Percentiles rank a stretch among this genome's conserved stretches.
Conservation (phyloP, 1,140 invertebrate species). For the Lasaia peninsularis region DNA sequence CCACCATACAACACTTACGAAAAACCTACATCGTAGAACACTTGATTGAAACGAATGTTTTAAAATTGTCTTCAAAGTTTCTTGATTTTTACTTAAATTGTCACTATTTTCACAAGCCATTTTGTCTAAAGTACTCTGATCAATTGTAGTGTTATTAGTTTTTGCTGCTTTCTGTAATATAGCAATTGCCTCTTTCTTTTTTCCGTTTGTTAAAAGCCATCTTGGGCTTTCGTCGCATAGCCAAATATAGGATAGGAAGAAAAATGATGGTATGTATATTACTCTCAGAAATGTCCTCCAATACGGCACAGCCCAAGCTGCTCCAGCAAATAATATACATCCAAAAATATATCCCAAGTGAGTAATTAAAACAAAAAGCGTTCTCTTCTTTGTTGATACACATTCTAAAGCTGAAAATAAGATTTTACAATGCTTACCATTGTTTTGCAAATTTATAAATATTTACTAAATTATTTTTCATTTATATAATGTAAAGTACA, state of each 20-base stretch:
- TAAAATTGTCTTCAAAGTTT: no score
- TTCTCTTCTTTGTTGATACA: slow-evolving; percentile 43
- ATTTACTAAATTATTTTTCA: no score
- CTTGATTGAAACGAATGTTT: slow-evolving; percentile 45
- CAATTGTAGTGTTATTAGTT: slow-evolving; percentile 43
- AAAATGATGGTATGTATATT: slow-evolving; percentile 45
- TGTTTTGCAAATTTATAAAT: no score
- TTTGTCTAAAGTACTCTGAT: slow-evolving; percentile 36
- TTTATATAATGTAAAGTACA: no score
- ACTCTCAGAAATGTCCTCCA: slow-evolving; percentile 50
- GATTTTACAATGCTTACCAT: no score
- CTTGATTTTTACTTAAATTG: no score
- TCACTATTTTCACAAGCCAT: slow-evolving; percentile 35
- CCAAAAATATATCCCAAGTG: slow-evolving; percentile 36
- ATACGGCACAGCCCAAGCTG: slow-evolving; percentile 43
- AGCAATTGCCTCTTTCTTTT: slow-evolving; percentile 37
- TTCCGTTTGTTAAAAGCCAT: slow-evolving; percentile 83
- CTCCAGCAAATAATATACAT: slow-evolving; percentile 26
- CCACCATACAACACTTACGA: slow-evolving; percentile 84
- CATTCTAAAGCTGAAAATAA: slow-evolving; percentile 50
- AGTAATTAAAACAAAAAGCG: slow-evolving; percentile 33
- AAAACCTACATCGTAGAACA: slow-evolving; percentile 39
- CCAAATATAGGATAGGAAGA: slow-evolving; percentile 46
- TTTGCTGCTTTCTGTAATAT: slow-evolving; percentile 47
- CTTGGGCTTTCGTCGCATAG: slow-evolving; percentile 57